phyloP scores from a whole-genome alignment of 2,113 vertebrate species.

The Cryptotis parvus region DNA sequence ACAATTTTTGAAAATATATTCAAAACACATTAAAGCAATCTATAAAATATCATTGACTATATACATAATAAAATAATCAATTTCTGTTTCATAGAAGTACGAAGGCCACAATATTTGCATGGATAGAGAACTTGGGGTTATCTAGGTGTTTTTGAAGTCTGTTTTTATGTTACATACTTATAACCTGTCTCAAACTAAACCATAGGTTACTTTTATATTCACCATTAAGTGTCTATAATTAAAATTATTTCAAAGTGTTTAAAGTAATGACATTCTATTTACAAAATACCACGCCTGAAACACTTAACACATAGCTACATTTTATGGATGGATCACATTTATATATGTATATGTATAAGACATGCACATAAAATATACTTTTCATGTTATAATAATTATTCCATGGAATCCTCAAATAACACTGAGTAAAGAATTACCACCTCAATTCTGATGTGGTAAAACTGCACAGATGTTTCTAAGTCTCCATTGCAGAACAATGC shows the following conservation, averaged over 20 bases:
- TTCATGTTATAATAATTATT: background rate
- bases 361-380: background rate
- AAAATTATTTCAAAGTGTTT: background rate
- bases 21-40: background rate
- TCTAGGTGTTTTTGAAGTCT: background rate
- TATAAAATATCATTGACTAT: background rate
- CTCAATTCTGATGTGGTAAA: too few relatives aligned
- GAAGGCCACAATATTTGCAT: background rate
- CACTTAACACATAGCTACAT: background rate
- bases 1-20: background rate
- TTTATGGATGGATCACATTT: background rate
- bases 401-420: background rate
- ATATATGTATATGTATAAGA: background rate
- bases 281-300: background rate
- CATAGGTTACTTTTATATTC: background rate
- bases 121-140: background rate
- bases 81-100: too few relatives aligned
- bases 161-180: background rate
- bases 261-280: background rate
- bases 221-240: background rate
- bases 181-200: too few relatives aligned
- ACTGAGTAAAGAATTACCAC: background rate
- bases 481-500: background rate
- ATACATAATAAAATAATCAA: too few relatives aligned
- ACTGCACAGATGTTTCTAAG: background rate